Conservation (phyloP, 2,888 invertebrate species). For the Chromoteleia sp. region DNA sequence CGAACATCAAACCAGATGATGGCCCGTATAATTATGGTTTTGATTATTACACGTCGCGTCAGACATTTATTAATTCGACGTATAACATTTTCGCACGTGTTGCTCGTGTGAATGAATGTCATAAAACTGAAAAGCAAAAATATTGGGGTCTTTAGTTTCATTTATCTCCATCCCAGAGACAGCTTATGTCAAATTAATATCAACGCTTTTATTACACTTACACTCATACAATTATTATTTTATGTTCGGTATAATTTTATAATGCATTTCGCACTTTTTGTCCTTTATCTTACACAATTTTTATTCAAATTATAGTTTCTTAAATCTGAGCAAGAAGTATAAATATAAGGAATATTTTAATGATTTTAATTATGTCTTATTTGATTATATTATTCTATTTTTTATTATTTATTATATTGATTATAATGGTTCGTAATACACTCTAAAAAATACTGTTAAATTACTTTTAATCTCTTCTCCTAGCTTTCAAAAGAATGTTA, state of each 20-base stretch:
- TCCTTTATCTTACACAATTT: too few species aligned
- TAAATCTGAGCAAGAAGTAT: too few species aligned
- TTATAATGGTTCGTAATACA: too few species aligned
- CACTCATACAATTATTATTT: constrained; percentile 4
- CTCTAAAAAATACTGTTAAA: too few species aligned
- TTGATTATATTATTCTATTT: too few species aligned
- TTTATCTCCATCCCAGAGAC: background rate
- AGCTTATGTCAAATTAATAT: constrained; percentile 3
- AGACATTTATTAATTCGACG: constrained; percentile 54
- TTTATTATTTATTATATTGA: too few species aligned
- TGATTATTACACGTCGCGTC: constrained; percentile 45
- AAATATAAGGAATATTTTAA: too few species aligned
- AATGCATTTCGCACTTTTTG: too few species aligned
- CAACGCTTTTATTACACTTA: background rate
- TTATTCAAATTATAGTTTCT: too few species aligned
- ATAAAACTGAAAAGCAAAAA: constrained; percentile 20
- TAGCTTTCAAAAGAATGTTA: too few species aligned
- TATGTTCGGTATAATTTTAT: constrained; percentile 2
- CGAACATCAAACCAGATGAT: constrained; percentile 43
- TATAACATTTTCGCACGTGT: constrained; percentile 31
- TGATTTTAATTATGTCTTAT: too few species aligned
- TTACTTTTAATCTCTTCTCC: too few species aligned
- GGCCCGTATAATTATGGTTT: constrained; percentile 46
- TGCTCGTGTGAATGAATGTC: constrained; percentile 7
- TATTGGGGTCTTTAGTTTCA: background rate